These are phyloP conservation scores for Syngnathoides biaculeatus DNA, from an alignment of 2,113 vertebrate species.

Conservation along the genomic window DNA sequence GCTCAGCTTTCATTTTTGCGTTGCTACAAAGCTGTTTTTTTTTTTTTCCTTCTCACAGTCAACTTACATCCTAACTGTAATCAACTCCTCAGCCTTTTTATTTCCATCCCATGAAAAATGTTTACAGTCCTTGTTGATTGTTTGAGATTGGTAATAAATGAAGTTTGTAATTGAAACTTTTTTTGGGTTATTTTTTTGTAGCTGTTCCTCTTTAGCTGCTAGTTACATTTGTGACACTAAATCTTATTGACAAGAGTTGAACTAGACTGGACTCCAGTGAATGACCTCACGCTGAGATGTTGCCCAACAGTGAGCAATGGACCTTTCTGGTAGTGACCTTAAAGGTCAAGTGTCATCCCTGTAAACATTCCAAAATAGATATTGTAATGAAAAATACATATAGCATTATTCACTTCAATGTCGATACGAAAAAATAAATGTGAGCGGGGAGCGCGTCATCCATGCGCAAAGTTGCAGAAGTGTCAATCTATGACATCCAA, in stretches of 20 bases:
- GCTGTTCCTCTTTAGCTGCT: background rate
- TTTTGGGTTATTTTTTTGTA: background rate
- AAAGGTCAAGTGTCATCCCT: too few species aligned
- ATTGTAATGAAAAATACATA: too few species aligned
- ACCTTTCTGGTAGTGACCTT: too few species aligned
- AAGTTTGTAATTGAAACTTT: background rate
- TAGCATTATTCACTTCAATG: too few species aligned
- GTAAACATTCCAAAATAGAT: too few species aligned
- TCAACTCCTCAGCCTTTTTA: background rate
- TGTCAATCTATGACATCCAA: too few species aligned
- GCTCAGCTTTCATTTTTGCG: background rate
- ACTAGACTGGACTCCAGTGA: background rate
- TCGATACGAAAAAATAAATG: too few species aligned
- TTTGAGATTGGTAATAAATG: conserved; percentile 2
- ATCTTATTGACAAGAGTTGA: background rate
- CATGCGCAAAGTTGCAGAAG: too few species aligned
- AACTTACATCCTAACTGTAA: background rate
- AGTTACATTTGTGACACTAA: background rate
- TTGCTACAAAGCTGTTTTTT: background rate
- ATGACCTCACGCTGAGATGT: background rate
- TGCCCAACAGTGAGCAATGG: background rate
- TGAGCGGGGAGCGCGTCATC: too few species aligned
- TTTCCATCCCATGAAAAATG: background rate
- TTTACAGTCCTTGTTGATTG: background rate
- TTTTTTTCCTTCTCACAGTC: background rate